Percentiles rank a stretch among this genome's conserved stretches.
Conservation (phyloP, 2,113 vertebrate genomes). For the Prietella phreatophila region DNA sequence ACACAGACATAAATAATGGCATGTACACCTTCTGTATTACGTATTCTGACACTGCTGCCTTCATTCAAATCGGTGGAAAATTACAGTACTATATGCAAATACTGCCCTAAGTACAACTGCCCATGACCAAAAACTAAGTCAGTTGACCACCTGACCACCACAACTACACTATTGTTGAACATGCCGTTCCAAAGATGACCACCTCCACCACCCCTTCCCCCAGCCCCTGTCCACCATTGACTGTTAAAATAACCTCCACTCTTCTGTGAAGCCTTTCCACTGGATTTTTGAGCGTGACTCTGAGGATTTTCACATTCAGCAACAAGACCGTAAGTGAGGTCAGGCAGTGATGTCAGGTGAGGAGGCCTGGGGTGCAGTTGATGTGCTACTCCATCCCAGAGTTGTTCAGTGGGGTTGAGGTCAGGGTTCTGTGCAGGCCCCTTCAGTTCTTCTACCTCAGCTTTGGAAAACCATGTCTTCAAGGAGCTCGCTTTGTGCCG, state of each 20-base stretch:
- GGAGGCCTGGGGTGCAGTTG: background rate
- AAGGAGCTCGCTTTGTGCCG: background rate
- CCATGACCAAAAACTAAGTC: background rate
- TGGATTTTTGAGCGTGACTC: too few species aligned
- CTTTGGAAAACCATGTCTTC: background rate
- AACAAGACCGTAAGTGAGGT: too few species aligned
- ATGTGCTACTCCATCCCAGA: background rate
- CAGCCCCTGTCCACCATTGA: too few species aligned
- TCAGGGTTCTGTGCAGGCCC: background rate
- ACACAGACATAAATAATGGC: background rate
- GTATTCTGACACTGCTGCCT: background rate
- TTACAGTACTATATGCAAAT: background rate
- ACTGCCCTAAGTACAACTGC: background rate
- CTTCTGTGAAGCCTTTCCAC: too few species aligned
- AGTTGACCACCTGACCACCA: background rate
- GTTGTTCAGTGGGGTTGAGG: background rate
- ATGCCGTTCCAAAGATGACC: background rate
- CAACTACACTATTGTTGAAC: background rate
- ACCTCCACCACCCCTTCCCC: too few species aligned
- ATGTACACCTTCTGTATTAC: background rate
- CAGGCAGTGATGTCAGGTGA: too few species aligned
- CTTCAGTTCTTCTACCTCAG: background rate
- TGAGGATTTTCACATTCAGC: too few species aligned
- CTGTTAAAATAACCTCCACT: too few species aligned
- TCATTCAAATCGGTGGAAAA: background rate